Conservation (phyloP, 2,888 invertebrate genomes). For the Thereva nobilitata region DNA sequence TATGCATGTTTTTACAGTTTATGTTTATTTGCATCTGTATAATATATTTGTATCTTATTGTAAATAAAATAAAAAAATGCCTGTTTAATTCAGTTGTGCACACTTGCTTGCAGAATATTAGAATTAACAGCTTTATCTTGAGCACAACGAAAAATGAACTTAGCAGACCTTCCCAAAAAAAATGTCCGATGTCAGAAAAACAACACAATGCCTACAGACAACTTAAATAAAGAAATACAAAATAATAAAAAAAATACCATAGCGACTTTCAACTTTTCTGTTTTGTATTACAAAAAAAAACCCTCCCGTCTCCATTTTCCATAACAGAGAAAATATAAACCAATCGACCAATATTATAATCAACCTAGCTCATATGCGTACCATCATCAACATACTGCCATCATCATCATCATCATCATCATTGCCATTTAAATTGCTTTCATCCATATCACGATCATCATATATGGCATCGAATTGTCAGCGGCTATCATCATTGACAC, state of each 20-base stretch:
- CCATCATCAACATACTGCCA: conserved; percentile 40
- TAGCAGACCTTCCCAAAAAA: too few relatives aligned
- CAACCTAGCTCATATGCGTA: conserved; percentile 46
- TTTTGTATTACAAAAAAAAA: conserved; percentile 3
- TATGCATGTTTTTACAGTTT: too few relatives aligned
- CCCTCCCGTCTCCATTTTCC: conserved; percentile 24
- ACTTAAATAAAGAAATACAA: neutral
- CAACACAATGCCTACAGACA: too few relatives aligned
- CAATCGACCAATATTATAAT: conserved; percentile 45
- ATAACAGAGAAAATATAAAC: conserved; percentile 45
- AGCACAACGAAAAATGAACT: too few relatives aligned
- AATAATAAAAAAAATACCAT: neutral
- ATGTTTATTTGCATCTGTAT: too few relatives aligned
- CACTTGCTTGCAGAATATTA: too few relatives aligned
- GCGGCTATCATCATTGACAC: neutral
- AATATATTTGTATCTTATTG: too few relatives aligned
- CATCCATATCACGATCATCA: conserved; percentile 21
- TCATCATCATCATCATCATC: conserved; percentile 23
- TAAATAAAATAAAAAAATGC: too few relatives aligned
- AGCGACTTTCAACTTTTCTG: conserved; percentile 1
- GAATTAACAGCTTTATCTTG: too few relatives aligned
- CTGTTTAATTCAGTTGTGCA: too few relatives aligned
- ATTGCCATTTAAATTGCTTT: conserved; percentile 12
- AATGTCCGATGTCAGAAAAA: too few relatives aligned
- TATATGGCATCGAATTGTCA: neutral